A percentile compares a stretch with the other conserved stretches of the same genome.
phyloP scores from a whole-genome alignment of 2,113 vertebrate genomes.

The Myxocyprinus asiaticus region DNA sequence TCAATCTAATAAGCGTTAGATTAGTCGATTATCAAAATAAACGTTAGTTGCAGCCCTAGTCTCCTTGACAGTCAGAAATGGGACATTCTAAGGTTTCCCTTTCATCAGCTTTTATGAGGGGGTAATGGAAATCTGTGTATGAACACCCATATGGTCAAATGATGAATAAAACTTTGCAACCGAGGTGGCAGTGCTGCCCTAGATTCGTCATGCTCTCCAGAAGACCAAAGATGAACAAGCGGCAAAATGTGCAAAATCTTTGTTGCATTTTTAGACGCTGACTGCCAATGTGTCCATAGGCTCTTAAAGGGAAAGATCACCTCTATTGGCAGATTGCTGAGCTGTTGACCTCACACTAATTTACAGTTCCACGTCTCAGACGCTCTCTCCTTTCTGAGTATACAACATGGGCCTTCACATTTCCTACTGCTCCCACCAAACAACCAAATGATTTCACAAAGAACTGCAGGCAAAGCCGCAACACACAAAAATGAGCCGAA shows the following conservation, averaged over 20 bases:
- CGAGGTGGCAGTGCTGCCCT: constrained; percentile 40
- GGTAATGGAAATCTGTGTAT: constrained; percentile 51
- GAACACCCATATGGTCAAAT: constrained; percentile 52
- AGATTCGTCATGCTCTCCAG: constrained; percentile 31
- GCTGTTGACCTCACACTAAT: constrained; percentile 74
- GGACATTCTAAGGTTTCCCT: constrained; percentile 43
- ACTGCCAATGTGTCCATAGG: constrained; percentile 52
- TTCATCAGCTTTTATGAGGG: constrained; percentile 62
- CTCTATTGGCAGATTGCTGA: constrained; percentile 69
- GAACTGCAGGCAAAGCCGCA: constrained; percentile 42
- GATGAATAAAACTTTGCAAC: constrained; percentile 47
- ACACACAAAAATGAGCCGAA: constrained; percentile 32
- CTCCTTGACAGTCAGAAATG: constrained; percentile 39
- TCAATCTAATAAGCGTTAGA: no score
- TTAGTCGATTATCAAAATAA: no score
- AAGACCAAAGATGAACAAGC: constrained; percentile 36
- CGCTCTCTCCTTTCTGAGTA: constrained; percentile 27
- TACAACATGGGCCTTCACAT: constrained; percentile 13
- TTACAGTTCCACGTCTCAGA: constrained; percentile 63
- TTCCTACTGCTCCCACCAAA: constrained; percentile 43
- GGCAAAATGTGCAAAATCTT: constrained; percentile 41
- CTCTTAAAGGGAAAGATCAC: constrained; percentile 74
- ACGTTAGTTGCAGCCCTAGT: not conserved
- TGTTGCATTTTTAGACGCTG: constrained; percentile 50
- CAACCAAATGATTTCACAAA: constrained; percentile 40